Percentiles rank a stretch among this genome's conserved stretches.
Evolutionary conservation across 2,113 vertebrate species (phyloP).

Genomic region (Esox niger): DNA sequence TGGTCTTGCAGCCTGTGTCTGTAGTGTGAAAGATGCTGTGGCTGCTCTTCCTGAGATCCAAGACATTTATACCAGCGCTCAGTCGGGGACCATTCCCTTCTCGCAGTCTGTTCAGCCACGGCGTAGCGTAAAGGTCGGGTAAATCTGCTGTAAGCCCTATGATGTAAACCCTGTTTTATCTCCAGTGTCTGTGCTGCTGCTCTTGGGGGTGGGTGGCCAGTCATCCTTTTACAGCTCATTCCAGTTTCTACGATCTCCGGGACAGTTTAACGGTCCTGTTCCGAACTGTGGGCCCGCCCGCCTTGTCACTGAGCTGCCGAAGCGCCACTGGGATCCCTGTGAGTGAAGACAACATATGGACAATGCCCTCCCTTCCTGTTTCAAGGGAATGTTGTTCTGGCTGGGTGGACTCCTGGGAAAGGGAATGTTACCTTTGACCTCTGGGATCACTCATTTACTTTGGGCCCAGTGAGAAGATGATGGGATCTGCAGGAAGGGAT

Average conservation of each 20-base stretch:
- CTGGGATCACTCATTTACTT: conserved; percentile 59
- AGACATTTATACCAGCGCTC: too few species aligned
- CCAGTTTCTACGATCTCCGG: neutral
- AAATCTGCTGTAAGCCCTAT: too few species aligned
- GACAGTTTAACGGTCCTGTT: conserved; percentile 29
- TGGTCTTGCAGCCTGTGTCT: too few species aligned
- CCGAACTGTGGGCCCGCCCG: conserved; percentile 27
- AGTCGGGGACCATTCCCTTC: too few species aligned
- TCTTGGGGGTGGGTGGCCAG: neutral
- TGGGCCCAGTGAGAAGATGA: conserved; percentile 45
- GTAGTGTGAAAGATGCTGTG: neutral
- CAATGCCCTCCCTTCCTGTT: conserved; percentile 77
- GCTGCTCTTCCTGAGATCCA: neutral
- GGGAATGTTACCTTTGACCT: conserved; percentile 68
- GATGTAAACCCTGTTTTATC: neutral
- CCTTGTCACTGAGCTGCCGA: conserved; percentile 17
- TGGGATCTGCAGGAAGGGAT: conserved; percentile 59
- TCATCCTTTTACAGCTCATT: conserved; percentile 19
- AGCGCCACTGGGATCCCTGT: neutral
- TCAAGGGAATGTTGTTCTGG: conserved; percentile 60
- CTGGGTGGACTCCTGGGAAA: conserved; percentile 67
- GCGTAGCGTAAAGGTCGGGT: too few species aligned
- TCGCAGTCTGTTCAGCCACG: too few species aligned
- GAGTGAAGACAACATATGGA: conserved; percentile 76
- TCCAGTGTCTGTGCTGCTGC: neutral